These are phyloP conservation scores for Trachelus stipa DNA, from an alignment of 2,888 invertebrate species.

Conservation along the genomic window DNA sequence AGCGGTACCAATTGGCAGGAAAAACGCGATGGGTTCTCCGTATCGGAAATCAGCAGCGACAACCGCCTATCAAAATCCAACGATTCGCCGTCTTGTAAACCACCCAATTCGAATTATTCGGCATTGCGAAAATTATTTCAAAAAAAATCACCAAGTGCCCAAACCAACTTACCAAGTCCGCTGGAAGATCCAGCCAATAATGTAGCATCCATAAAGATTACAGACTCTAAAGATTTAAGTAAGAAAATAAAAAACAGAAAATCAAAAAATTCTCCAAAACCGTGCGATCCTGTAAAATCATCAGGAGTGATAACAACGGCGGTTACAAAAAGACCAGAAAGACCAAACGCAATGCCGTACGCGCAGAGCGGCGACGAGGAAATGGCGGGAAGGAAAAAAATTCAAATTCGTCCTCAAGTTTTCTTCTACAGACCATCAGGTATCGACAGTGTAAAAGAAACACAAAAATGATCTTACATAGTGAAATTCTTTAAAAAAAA, in stretches of 20 bases:
- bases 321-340: neutral
- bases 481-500: neutral
- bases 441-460: neutral
- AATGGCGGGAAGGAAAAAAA: neutral
- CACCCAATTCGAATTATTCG: neutral
- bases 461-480: neutral
- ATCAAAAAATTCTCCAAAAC: neutral
- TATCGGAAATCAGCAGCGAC: too few species aligned
- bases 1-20: neutral
- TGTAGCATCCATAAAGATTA: neutral
- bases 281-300: neutral
- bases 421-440: neutral
- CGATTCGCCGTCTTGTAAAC: too few species aligned
- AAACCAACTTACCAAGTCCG: neutral
- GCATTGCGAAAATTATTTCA: neutral
- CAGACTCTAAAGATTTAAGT: neutral
- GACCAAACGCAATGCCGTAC: neutral
- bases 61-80: too few species aligned
- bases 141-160: neutral
- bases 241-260: neutral
- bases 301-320: neutral
- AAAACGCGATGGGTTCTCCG: neutral
- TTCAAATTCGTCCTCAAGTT: neutral
- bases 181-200: neutral
- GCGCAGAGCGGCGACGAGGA: neutral